Percentiles rank a stretch among this genome's conserved stretches.
Evolutionary conservation across 1,140 invertebrate genomes (phyloP).

Genomic region (Homarus americanus): DNA sequence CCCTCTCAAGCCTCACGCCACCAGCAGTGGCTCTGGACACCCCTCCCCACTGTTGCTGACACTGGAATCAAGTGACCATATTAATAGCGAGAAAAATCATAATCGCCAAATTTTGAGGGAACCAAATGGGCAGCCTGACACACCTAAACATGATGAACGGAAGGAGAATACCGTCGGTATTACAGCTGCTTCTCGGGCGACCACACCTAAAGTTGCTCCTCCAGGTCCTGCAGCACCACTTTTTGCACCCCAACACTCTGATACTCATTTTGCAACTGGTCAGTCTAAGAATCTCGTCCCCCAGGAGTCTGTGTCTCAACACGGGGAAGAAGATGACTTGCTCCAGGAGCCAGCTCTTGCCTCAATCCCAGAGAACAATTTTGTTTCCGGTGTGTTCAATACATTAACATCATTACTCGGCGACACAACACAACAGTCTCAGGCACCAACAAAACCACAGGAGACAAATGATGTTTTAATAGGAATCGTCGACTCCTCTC

Average conservation of each 20-base stretch:
- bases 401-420: not conserved
- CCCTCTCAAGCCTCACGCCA: not conserved
- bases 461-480: not conserved
- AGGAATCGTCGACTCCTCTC: not conserved
- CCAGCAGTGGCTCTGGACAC: not conserved
- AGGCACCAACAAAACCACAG: not conserved
- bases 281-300: not conserved
- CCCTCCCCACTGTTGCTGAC: not conserved
- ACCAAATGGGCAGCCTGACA: not conserved
- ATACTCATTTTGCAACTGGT: not conserved
- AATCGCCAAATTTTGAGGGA: not conserved
- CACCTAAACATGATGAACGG: not conserved
- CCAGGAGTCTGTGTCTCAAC: not conserved
- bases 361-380: not conserved
- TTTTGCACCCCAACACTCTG: not conserved
- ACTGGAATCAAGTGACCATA: not conserved
- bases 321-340: not conserved
- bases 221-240: not conserved
- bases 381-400: constrained; percentile 8
- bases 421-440: not conserved
- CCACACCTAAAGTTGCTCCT: not conserved
- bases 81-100: not conserved
- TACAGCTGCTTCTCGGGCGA: not conserved
- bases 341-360: not conserved
- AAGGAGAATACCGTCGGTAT: too few relatives aligned